Base-by-base conservation (phyloP, 2,888 invertebrate species). In the Hesperia comma region DNA sequence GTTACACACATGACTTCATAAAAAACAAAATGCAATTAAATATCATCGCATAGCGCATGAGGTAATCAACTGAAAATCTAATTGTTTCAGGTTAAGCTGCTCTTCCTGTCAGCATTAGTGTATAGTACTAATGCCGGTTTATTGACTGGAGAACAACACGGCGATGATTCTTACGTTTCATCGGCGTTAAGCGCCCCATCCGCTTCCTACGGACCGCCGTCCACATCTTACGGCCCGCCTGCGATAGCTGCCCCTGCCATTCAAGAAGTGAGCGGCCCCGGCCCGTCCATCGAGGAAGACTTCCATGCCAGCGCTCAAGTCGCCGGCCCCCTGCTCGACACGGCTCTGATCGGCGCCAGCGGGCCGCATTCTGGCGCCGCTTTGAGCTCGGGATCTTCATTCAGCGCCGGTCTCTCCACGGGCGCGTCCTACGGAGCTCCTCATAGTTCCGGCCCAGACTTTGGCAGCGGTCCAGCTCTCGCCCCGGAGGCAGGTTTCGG, bases 81-180 rank as follows among this genome's bases (percentile, higher is more conserved):
- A 71, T 82, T 86, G 75, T 91, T 90, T 46, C 91, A 92, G 92
- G 80, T 87, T 76, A 90, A 84, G 79, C 69, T 84, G 69, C 74
- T 90, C 66, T 86, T 90, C 75, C 70, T 90, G 68, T 77, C 87
- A 68, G 88, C 87, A 71, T 73, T 90, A 73, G 84, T 84, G 67
- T 91, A 86, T 75, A 79, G 83, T 70, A 77, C 85, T 64, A 80
- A 81, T 74, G 92, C 87, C 55, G 90, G 88, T 70, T 72, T 80
- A 63, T 74, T 84, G 69, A 73, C 79, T 70, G 85, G 83, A 68
- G 78, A 77, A 51, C 77, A 80, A 41, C 79, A 85, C 66, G 79
- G 75, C 67, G 79, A 77, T 41, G 91, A 90, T 72, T 87, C 91
- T 49, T 89, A 87, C 71, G 71, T 82, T 66, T 77, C 84, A 61